phyloP scores from a whole-genome alignment of 2,113 vertebrate species.

The Megaceryle maxima region DNA sequence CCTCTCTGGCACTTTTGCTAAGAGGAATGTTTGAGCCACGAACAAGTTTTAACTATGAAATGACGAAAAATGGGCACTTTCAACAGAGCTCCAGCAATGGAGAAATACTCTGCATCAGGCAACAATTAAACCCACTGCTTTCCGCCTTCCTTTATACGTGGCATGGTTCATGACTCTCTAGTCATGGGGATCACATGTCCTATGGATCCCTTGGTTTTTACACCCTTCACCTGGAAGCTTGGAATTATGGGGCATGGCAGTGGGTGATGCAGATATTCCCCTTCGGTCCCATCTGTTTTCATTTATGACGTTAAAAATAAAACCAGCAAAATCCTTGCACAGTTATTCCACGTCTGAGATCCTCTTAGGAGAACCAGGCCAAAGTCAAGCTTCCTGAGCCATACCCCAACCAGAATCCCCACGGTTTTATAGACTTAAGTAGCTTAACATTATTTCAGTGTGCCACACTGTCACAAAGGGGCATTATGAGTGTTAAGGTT shows the following conservation, averaged over 20 bases:
- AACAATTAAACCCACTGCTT: background rate
- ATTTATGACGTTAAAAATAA: background rate
- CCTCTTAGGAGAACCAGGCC: background rate
- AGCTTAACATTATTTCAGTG: conserved; percentile 2
- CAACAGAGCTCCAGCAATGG: background rate
- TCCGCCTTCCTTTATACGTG: background rate
- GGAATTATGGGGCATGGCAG: background rate
- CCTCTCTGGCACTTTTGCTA: background rate
- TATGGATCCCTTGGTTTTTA: background rate
- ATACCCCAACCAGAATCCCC: background rate
- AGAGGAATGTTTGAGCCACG: background rate
- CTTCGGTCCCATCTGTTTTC: background rate
- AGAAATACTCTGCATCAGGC: background rate
- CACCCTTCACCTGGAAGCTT: background rate
- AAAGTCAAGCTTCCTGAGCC: conserved; percentile 5
- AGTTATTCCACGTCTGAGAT: background rate
- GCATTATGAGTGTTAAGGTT: conserved; percentile 67
- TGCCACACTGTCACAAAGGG: conserved; percentile 12
- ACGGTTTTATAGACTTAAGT: background rate
- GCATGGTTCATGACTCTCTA: fast-evolving
- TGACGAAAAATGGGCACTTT: background rate
- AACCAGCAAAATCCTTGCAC: background rate
- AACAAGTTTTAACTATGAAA: background rate
- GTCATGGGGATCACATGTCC: background rate
- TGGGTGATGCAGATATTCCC: background rate